Conservation (phyloP, 2,797 vertebrate genomes). For the Tragopan temminckii region DNA sequence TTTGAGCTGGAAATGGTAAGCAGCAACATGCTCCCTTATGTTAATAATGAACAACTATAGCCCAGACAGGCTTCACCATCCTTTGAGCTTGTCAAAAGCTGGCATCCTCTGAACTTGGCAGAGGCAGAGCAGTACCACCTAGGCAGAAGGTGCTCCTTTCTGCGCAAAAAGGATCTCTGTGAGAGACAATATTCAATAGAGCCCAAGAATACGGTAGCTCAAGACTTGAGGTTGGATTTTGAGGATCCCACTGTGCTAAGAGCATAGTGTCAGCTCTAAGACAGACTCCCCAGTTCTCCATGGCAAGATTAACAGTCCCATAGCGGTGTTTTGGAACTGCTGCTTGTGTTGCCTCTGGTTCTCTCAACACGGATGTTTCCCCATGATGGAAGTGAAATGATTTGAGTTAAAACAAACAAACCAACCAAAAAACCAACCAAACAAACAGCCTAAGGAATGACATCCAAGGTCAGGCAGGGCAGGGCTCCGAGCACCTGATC, state of each 20-base stretch:
- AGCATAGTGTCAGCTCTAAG: neutral
- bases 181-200: neutral
- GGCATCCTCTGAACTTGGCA: too few relatives aligned
- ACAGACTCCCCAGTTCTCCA: neutral
- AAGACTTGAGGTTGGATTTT: neutral
- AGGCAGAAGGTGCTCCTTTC: neutral
- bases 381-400: neutral
- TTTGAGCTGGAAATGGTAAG: neutral
- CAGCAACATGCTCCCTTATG: neutral
- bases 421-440: too few relatives aligned
- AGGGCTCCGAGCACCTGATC: too few relatives aligned
- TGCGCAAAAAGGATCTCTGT: neutral
- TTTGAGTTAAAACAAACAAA: too few relatives aligned
- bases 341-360: neutral
- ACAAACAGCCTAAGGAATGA: neutral
- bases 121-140: neutral
- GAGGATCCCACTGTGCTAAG: rapidly evolving
- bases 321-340: neutral
- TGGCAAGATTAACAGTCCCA: neutral
- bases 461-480: too few relatives aligned
- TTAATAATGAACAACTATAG: neutral
- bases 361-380: neutral
- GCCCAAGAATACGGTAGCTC: neutral
- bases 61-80: rapidly evolving
- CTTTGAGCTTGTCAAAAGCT: neutral